Evolutionary conservation across 2,888 invertebrate species (phyloP).

Genomic region (Lithophane ornitopus): DNA sequence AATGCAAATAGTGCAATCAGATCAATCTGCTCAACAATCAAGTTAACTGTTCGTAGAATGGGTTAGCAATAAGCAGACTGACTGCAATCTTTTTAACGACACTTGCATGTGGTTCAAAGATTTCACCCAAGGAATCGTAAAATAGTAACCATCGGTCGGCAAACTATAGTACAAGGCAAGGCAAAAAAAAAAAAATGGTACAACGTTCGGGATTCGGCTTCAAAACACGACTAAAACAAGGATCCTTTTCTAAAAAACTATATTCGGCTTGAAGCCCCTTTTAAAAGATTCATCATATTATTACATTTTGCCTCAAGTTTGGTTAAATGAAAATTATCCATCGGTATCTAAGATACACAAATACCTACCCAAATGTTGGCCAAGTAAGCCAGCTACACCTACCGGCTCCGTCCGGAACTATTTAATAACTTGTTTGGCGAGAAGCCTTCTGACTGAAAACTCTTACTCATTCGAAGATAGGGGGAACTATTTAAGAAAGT

Average conservation of each 20-base stretch:
- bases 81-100: neutral
- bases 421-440: neutral
- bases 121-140: neutral
- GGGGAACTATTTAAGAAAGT: slow-evolving; percentile 21
- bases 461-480: slow-evolving; percentile 9
- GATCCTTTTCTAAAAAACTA: neutral
- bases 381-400: slow-evolving; percentile 34
- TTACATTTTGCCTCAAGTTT: neutral
- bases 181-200: no score
- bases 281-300: neutral
- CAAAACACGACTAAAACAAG: neutral
- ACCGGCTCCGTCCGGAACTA: neutral
- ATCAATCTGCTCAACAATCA: neutral
- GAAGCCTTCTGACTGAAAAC: neutral
- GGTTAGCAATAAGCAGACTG: neutral
- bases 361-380: neutral
- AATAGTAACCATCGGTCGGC: neutral
- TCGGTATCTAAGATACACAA: neutral
- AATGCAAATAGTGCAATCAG: neutral
- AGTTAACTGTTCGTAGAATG: neutral
- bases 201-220: no score
- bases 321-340: neutral
- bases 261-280: no score
- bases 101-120: neutral
- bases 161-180: no score